Base-by-base conservation (phyloP, 2,888 invertebrate species). In the Leucophenga maculata region DNA sequence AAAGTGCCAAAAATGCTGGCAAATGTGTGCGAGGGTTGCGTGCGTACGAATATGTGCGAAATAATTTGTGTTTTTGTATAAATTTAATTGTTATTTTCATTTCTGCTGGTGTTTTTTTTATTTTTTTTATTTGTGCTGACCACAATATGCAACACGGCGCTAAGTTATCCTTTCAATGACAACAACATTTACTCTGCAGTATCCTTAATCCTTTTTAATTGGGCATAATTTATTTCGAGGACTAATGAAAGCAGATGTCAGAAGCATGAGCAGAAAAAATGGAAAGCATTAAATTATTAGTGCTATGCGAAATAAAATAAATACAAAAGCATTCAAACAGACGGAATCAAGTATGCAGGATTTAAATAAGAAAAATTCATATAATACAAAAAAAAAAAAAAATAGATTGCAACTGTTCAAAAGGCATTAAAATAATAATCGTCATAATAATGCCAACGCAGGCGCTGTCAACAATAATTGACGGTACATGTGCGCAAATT, bases 181-280 rank as follows among this genome's bases (percentile, higher is more conserved):
- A 39, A 20, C 57, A 67, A n/a, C 57, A 67, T 67, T 64, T 71
- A 52, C 57, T 46, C 65, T 60, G 60, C 44, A 64, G 44, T 20
- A 54, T 52, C 54, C 68, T 69, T 73, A 73, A 76, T 73, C 72
- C 71, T 26, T 46, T 73, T 76, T 75, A 76, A 76, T 75, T 74
- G 71, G 72, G 65, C 64, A 44, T 68, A 67, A 71, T 72, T 76
- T 73, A 72, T 72, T 71, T 69, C 71, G 72, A 74, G 70, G 68
- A 68, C 46, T 54, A 44, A 39, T 50, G 65, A 44, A 48, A 13
- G 22, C 26, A 8, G 26, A 26, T 39, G 60, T 13, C 16, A 39
- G 16, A 60, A 60, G 39, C 44, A 50, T 16, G n/a, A 50, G 18
- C 14, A 26, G 32, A 22, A 55, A 55, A 11, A 55, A 22, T 59